Percentiles rank a stretch among this genome's conserved stretches.
Evolutionary conservation across 2,888 invertebrate species (phyloP).

Genomic region (Latrodectus hesperus): DNA sequence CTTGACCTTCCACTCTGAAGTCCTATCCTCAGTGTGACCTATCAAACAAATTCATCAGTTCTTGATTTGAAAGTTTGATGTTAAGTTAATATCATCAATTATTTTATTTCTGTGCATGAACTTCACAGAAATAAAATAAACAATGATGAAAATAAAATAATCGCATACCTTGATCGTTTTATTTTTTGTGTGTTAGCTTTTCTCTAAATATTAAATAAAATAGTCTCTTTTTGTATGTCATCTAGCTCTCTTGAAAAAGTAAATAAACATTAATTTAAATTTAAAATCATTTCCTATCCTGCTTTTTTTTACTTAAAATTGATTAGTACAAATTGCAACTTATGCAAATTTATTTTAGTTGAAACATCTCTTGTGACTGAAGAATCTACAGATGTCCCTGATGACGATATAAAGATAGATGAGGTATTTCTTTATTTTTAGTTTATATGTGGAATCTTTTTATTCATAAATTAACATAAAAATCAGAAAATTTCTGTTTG

Average conservation of each 20-base stretch:
- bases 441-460: background rate
- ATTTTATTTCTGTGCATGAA: no score
- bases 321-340: no score
- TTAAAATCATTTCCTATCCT: background rate
- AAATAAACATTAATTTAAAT: background rate
- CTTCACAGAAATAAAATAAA: no score
- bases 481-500: background rate
- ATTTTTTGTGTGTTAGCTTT: background rate
- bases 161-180: no score
- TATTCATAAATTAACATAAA: no score
- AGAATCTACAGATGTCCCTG: background rate
- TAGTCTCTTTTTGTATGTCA: background rate
- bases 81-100: no score
- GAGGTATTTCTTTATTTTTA: conserved; percentile 77
- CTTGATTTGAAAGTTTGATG: no score
- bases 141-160: no score
- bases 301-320: background rate
- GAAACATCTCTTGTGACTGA: conserved; percentile 8
- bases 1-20: no score
- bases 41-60: no score
- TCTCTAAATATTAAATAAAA: background rate
- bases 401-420: conserved; percentile 81
- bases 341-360: background rate
- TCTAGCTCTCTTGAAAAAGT: background rate
- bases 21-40: no score